Evolutionary conservation across 2,113 vertebrate species (phyloP), one percentile per base, ranked within the genome.

Genomic region (Amphiprion percula): DNA sequence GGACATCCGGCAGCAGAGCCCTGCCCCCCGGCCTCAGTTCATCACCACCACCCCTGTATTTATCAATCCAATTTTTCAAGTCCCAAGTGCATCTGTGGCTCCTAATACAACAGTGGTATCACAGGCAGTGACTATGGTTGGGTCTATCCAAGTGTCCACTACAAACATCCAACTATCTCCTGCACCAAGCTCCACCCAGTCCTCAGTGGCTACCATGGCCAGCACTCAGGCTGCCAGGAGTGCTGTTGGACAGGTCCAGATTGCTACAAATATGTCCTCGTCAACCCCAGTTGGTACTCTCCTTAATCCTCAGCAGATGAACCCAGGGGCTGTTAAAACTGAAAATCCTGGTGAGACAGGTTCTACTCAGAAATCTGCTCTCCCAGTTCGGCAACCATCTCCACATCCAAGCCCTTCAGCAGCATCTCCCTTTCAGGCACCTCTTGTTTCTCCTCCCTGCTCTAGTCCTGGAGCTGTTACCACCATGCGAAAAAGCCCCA

Each of bases 21-120:
- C 95, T 5, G 81, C 79, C 3, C 30, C 96, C 10, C 94, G 97
- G 60, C 90, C 93, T 1, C 97, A 98, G 83, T 98, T 97, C 52
- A 97, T 98, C 52, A 96, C 97, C 55, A 97, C 97, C 10, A 84
- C 92, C 39, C 97, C 98, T 0, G 96, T 99, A 65, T 98, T 98
- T 89, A 97, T 98, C 78, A 98, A 97, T 1, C 96, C 96, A 15
- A 96, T 98, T 88, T 97, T 99, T 87, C 97, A 99, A 83, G 96
- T 97, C 50, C 90, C 94, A 1, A 74, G 87, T 71, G 64, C 90
- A 10, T 85, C 94, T 58, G 88, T 92, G 47, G 76, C 93, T 21
- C 89, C 93, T 10, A 93, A 81, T 69, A 86, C 87, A 54, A 96
- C 96, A 90, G 96, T 97, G 84, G 96, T 96, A 75, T 95, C 97